Evolutionary conservation across 2,797 vertebrate genomes (phyloP).

Genomic region (Hephaestus fuliginosus): DNA sequence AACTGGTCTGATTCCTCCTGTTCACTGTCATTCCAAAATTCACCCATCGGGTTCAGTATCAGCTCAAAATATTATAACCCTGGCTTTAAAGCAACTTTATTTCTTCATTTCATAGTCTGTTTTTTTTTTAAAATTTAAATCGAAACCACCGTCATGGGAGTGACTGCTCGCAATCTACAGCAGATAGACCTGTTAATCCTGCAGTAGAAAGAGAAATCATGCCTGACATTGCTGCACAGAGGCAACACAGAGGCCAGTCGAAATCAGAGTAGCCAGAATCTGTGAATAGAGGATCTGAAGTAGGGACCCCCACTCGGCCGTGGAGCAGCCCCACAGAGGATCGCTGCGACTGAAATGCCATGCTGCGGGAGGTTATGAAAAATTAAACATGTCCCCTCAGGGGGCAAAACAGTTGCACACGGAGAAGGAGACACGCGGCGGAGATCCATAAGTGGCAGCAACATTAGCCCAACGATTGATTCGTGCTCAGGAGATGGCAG

Average conservation of each 20-base stretch:
- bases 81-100: neutral
- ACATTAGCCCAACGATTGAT: constrained; percentile 65
- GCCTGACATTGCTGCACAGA: neutral
- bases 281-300: constrained; percentile 14
- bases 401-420: constrained; percentile 24
- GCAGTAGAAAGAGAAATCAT: constrained; percentile 3
- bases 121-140: too few species aligned
- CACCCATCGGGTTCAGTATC: neutral
- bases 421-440: constrained; percentile 10
- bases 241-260: neutral
- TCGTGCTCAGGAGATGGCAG: constrained; percentile 43
- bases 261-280: constrained; percentile 4
- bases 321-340: constrained; percentile 23
- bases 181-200: neutral
- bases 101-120: too few species aligned
- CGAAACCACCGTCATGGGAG: too few species aligned
- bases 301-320: neutral
- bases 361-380: constrained; percentile 60
- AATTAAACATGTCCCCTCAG: constrained; percentile 60
- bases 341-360: constrained; percentile 61
- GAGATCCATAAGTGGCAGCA: constrained; percentile 48
- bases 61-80: neutral
- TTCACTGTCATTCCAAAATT: neutral
- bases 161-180: too few species aligned
- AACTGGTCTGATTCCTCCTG: neutral